Conservation (phyloP, 2,113 vertebrate genomes). For the Brachypodius melanocephalos region DNA sequence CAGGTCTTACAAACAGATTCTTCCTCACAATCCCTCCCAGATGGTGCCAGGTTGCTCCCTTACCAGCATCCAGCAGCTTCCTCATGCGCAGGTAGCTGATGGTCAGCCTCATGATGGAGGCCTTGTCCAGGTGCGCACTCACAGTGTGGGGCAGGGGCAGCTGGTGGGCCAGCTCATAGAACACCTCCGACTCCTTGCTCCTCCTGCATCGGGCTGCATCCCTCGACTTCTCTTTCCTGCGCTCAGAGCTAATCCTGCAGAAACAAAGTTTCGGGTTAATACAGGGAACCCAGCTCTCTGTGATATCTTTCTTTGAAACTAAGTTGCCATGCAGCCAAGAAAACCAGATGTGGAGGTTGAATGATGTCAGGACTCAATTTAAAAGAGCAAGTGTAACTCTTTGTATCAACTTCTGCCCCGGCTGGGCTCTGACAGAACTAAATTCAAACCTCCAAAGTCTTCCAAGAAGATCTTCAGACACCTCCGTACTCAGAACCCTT, state of each 20-base stretch:
- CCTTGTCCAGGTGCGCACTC: conserved; percentile 93
- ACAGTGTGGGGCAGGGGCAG: conserved; percentile 91
- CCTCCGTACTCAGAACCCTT: accelerated
- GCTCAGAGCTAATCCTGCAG: conserved; percentile 89
- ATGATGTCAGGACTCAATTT: background rate
- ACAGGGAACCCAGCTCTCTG: accelerated
- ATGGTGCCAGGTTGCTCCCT: background rate
- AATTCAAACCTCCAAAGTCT: background rate
- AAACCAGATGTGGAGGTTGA: background rate
- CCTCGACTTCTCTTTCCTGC: conserved; percentile 94
- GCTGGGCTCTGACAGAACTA: background rate
- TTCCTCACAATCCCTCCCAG: background rate
- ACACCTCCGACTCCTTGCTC: conserved; percentile 95
- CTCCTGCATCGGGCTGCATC: conserved; percentile 91
- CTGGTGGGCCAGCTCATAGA: conserved; percentile 92
- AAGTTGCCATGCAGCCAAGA: background rate
- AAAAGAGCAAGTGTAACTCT: background rate
- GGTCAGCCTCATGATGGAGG: conserved; percentile 95
- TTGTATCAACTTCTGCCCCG: accelerated
- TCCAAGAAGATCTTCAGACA: background rate
- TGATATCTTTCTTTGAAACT: background rate
- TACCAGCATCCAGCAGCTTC: conserved; percentile 86
- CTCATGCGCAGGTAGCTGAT: conserved; percentile 96
- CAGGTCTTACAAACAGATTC: background rate
- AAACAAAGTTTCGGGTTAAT: background rate